Base-by-base conservation (phyloP, 2,888 invertebrate genomes). In the Schizotus pectinicornis region DNA sequence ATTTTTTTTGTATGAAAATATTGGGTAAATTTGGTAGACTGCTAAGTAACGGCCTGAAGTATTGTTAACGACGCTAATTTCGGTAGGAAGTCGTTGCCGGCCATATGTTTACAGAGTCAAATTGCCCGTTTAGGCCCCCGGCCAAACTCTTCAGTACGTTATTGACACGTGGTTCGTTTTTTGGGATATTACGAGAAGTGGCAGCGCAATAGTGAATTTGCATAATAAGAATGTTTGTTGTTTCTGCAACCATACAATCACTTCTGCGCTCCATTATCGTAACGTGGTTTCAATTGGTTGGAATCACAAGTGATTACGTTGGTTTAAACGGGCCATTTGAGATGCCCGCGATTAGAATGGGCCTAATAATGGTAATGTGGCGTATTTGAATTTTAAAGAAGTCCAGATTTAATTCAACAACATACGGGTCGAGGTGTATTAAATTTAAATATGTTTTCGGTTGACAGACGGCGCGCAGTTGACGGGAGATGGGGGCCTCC, bases 211-310 rank as follows among this genome's bases (percentile, higher is more conserved):
- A 6, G 22, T 5, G 13, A 22, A 8, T 13, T 22, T 39, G 13
- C 6, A 13, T 39, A 39, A 39, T 39, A 6, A 37, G 11, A 14
- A 14, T 5, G 13, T 11, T 13, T 12, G 11, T 33, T 39, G 31
- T 11, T 13, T 47, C 54, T 33, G 54, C 54, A 55, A 55, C 54
- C 54, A 55, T 22, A 36, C 37, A 55, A 55, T 55, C 54, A 48
- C 48, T 34, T 11, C 42, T 30, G 42, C 7, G 9, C 32, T 13
- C 7, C 14, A 9, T 31, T 31, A 30, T 11, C 12, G 8, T 31
- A 42, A 42, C n/a, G 31, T 22, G 6, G 31, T 3, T 30, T 9
- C 7, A 39, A 39, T 41, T 14, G 6, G 1, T 30, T 41, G 22
- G 22, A 22, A 22, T 22, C 5, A 22, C 22, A 22, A 22, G 5